Conservation (phyloP, 92 coral and sea anemone species). For the Paragorgia papillata region DNA sequence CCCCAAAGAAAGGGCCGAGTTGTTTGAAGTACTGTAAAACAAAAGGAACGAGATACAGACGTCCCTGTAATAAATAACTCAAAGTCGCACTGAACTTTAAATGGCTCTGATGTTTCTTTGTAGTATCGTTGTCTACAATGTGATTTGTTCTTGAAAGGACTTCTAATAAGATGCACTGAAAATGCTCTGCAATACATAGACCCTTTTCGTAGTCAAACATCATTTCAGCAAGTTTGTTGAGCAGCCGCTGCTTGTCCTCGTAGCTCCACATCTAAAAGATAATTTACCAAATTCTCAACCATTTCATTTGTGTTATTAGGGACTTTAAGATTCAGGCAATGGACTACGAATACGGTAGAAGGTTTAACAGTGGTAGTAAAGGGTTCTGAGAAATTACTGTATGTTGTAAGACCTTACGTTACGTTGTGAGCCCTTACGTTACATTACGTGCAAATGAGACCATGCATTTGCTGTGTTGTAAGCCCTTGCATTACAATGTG, state of each 20-base stretch:
- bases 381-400: no score
- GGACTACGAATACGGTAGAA: no score
- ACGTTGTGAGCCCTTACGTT: no score
- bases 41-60: constrained; percentile 65
- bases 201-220: constrained; percentile 57
- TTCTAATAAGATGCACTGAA: constrained; percentile 78
- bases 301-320: no score
- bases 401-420: no score
- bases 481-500: no score
- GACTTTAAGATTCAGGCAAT: no score
- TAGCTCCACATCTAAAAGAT: constrained; percentile 68
- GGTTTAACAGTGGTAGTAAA: no score
- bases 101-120: constrained; percentile 20
- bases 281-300: neutral
- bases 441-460: no score
- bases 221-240: constrained; percentile 66
- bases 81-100: constrained; percentile 69
- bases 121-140: constrained; percentile 25
- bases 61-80: constrained; percentile 62
- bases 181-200: constrained; percentile 56
- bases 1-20: constrained; percentile 57
- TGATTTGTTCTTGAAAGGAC: constrained; percentile 64
- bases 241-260: constrained; percentile 73
- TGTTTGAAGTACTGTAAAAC: constrained; percentile 59
- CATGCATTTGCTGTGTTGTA: no score